These are phyloP conservation scores for Acanthurus tractus DNA, from an alignment of 2,797 vertebrate species.

Conservation along the genomic window DNA sequence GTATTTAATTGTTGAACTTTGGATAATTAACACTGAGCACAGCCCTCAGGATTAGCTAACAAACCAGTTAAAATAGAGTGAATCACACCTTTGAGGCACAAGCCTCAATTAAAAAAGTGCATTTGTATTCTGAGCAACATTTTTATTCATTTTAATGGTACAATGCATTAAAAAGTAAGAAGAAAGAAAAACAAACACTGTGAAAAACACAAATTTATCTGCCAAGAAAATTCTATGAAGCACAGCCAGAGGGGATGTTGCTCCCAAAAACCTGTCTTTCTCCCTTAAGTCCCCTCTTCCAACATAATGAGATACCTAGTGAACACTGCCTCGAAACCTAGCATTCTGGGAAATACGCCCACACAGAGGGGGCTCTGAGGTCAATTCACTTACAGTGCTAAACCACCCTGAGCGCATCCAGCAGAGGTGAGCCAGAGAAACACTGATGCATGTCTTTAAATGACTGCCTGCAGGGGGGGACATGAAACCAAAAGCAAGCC, in stretches of 20 bases:
- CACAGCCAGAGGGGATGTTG: constrained; percentile 71
- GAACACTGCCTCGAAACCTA: constrained; percentile 56
- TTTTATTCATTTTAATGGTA: constrained; percentile 65
- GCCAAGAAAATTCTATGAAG: constrained; percentile 73
- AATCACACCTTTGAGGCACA: constrained; percentile 48
- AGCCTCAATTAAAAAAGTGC: constrained; percentile 44
- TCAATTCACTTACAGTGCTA: constrained; percentile 74
- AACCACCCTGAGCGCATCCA: constrained; percentile 60
- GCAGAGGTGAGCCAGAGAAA: constrained; percentile 72
- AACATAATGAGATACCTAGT: constrained; percentile 73
- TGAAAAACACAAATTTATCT: constrained; percentile 59
- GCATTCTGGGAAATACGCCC: constrained; percentile 73
- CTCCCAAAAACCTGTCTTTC: constrained; percentile 66
- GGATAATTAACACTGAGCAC: constrained; percentile 58
- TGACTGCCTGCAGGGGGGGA: constrained; percentile 68
- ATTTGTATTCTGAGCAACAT: constrained; percentile 58
- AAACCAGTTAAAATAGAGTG: constrained; percentile 49
- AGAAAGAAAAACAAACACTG: constrained; percentile 62
- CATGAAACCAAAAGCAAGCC: constrained; percentile 67
- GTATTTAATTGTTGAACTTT: constrained; percentile 61
- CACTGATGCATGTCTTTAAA: constrained; percentile 73
- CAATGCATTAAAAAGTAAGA: constrained; percentile 50
- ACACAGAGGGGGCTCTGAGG: constrained; percentile 64
- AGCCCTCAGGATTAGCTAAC: constrained; percentile 46
- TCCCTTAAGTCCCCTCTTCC: constrained; percentile 63